A percentile compares a stretch with the other conserved stretches of the same genome.
phyloP scores from a whole-genome alignment of 2,797 vertebrate species.

The Parauchenoglanis ngamensis region DNA sequence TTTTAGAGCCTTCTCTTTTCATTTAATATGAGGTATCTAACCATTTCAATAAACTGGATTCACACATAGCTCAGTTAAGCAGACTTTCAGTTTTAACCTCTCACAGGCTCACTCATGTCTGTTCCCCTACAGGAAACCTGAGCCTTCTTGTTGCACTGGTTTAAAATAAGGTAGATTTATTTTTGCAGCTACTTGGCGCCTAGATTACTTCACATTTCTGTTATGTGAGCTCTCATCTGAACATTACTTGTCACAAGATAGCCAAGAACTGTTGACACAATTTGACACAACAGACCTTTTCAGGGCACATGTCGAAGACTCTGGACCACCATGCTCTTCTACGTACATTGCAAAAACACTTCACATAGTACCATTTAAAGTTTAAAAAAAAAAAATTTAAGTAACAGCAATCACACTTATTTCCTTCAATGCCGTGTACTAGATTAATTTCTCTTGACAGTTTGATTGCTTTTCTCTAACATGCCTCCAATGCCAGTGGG shows the following conservation, averaged over 20 bases:
- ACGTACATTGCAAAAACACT: conserved; percentile 12
- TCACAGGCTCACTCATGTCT: conserved; percentile 46
- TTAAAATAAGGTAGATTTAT: conserved; percentile 80
- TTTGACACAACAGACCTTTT: conserved; percentile 56
- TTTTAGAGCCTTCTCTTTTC: conserved; percentile 2
- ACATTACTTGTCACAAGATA: conserved; percentile 64
- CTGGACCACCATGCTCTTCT: not conserved
- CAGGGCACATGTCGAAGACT: conserved; percentile 30
- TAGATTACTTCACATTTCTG: conserved; percentile 77
- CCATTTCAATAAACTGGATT: conserved; percentile 1
- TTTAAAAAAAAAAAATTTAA: not conserved
- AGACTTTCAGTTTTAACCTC: conserved; percentile 24
- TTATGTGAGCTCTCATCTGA: conserved; percentile 67
- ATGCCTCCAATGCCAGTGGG: conserved; percentile 58
- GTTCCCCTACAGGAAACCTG: conserved; percentile 67
- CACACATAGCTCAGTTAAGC: conserved; percentile 9
- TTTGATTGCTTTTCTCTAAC: conserved; percentile 63
- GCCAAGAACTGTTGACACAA: conserved; percentile 61
- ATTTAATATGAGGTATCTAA: not conserved
- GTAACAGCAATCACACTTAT: conserved; percentile 58
- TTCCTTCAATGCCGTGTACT: conserved; percentile 60
- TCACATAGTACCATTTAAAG: conserved; percentile 24
- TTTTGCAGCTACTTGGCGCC: conserved; percentile 73
- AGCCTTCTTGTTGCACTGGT: conserved; percentile 67
- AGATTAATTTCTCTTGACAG: conserved; percentile 60